These are phyloP conservation scores for Heliconius erato DNA, from an alignment of 2,888 invertebrate genomes.

Conservation along the genomic window DNA sequence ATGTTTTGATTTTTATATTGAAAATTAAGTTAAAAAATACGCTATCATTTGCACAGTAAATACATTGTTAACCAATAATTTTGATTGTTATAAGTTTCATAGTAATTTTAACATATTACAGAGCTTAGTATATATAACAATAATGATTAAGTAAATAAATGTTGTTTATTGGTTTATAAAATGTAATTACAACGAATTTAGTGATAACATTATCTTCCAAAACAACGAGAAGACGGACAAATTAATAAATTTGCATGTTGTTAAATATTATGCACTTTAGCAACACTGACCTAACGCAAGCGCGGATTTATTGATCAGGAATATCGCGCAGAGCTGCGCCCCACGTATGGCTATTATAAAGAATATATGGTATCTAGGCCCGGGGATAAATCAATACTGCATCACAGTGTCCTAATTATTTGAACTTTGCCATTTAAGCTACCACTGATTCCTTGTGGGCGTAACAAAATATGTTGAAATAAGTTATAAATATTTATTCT, in stretches of 20 bases:
- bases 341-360: neutral
- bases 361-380: constrained; percentile 18
- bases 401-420: constrained; percentile 13
- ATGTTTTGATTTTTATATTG: neutral
- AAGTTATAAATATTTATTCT: neutral
- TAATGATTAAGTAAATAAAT: neutral
- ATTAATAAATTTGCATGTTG: constrained; percentile 19
- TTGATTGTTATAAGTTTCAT: neutral
- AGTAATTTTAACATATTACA: neutral
- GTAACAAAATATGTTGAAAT: neutral
- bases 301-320: constrained; percentile 42
- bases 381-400: constrained; percentile 30
- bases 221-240: constrained; percentile 9
- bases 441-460: neutral
- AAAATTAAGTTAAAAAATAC: neutral
- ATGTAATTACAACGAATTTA: neutral
- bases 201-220: neutral
- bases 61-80: neutral
- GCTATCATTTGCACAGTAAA: neutral
- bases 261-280: constrained; percentile 22
- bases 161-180: neutral
- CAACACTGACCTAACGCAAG: constrained; percentile 46
- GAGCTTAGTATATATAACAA: neutral
- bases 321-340: constrained; percentile 23
- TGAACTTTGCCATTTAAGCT: constrained; percentile 1